These are phyloP conservation scores for Cantharis rustica DNA, from an alignment of 2,888 invertebrate species.

Conservation along the genomic window DNA sequence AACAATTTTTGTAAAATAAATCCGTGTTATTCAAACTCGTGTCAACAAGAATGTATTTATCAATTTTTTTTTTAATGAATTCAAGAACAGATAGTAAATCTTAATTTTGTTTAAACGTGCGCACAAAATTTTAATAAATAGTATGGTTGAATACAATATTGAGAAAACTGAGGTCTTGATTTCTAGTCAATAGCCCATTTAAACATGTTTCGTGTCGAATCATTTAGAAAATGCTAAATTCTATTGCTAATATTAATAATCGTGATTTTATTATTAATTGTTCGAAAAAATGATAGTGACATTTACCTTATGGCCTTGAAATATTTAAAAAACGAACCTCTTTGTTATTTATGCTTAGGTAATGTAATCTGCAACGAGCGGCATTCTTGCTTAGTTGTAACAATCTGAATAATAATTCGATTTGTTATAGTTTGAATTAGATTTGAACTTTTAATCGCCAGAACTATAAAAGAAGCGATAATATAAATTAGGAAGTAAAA, in stretches of 20 bases:
- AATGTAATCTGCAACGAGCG: slow-evolving; percentile 20
- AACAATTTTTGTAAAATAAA: too few relatives aligned
- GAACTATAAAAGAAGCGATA: slow-evolving; percentile 17
- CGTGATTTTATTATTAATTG: slow-evolving; percentile 28
- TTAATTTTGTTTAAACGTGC: slow-evolving; percentile 8
- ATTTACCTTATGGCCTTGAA: slow-evolving; percentile 24
- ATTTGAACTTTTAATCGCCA: slow-evolving; percentile 20
- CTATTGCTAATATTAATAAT: slow-evolving; percentile 24
- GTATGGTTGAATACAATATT: slow-evolving; percentile 5
- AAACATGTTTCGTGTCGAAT: slow-evolving; percentile 18
- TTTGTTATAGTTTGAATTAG: slow-evolving; percentile 23
- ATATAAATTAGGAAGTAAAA: slow-evolving; percentile 14
- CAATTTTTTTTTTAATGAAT: background rate
- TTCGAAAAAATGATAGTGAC: slow-evolving; percentile 24
- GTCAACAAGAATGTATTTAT: background rate
- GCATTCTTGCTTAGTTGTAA: slow-evolving; percentile 11
- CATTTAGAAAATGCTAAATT: slow-evolving; percentile 26
- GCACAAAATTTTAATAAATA: slow-evolving; percentile 2
- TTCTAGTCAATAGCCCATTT: slow-evolving; percentile 10
- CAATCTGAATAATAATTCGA: slow-evolving; percentile 24
- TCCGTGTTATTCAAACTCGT: background rate
- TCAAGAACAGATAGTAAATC: background rate
- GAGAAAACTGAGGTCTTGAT: slow-evolving; percentile 16
- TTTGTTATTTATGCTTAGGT: slow-evolving; percentile 24
- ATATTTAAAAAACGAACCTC: slow-evolving; percentile 23